Conservation (phyloP, 2,888 invertebrate species). For the Apamea sordens region DNA sequence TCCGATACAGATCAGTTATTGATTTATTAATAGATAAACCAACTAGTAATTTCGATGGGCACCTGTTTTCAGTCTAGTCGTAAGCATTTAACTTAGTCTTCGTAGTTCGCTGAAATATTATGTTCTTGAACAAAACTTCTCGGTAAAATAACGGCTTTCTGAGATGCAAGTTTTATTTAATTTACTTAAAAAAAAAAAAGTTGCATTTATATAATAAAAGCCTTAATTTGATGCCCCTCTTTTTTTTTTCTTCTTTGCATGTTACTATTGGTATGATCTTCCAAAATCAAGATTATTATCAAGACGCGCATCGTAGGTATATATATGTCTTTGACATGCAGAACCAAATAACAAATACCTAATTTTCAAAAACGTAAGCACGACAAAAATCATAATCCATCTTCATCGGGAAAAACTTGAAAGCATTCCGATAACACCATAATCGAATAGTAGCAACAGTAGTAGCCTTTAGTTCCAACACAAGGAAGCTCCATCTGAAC, state of each 20-base stretch:
- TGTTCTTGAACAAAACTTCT: neutral
- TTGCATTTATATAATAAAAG: neutral
- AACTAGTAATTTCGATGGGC: neutral
- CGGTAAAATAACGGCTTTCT: neutral
- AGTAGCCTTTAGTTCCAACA: constrained; percentile 4
- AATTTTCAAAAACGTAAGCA: too few relatives aligned
- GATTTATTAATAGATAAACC: neutral
- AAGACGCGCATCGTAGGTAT: neutral
- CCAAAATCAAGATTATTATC: neutral
- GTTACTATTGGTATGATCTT: neutral
- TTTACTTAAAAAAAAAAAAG: neutral
- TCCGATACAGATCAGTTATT: neutral
- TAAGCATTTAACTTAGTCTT: neutral
- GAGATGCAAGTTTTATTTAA: neutral
- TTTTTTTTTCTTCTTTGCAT: neutral
- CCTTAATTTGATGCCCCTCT: neutral
- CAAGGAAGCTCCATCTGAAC: constrained; percentile 24
- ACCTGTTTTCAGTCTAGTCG: neutral
- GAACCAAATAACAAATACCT: neutral
- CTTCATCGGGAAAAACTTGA: neutral
- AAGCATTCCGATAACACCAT: neutral
- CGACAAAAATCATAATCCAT: neutral
- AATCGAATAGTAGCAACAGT: neutral
- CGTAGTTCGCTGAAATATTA: constrained; percentile 4
- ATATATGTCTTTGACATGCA: neutral